Base-by-base conservation (phyloP, 2,113 vertebrate species). In the Nematolebias whitei region DNA sequence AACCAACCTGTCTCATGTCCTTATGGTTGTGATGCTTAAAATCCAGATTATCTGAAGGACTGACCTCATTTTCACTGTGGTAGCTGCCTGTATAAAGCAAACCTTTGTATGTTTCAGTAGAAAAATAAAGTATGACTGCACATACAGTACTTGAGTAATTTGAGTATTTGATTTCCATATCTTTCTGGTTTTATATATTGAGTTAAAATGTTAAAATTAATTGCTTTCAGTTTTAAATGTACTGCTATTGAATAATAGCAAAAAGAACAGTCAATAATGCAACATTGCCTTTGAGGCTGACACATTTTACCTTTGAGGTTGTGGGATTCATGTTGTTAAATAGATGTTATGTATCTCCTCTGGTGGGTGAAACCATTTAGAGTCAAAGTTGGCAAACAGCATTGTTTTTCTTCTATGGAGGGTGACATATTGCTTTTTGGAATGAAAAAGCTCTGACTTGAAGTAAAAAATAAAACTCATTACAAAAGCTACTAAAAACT, bases 21-120 rank as follows among this genome's bases (percentile, higher is more conserved):
- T 96, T 95, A 86, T 98, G 97, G 90, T 87, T 96, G 90, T 99
- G 97, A 78, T 99, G 94, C 40, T 92, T 94, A 89, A 96, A 99
- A 83, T 99, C 97, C 82, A 99, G 85, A 60, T 95, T 92, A 15
- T 98, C 96, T 0, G 90, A 91, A 2, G 93, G 76, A 2, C 85
- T 94, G 60, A 92, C 86, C 1, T 91, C 87, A 14, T 92, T 92
- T 84, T 93, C 92, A 20, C 86, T 90, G 11, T 12, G 72, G 63
- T 87, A 84, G 68, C 63, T 90, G 47, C 72, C 92, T 93, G 85
- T 54, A 44, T 38, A 32, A 15, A 7, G 1, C 2, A 10, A 18
- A 9, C 1, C 19, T 45, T 19, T 35, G 5, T 35, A 1, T 35
- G 9, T 19, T 11, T 45, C 15, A 45, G 10, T n/a, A 44, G 13